These are phyloP conservation scores for Temnothorax longispinosus DNA, from an alignment of 1,140 invertebrate genomes.

Conservation along the genomic window DNA sequence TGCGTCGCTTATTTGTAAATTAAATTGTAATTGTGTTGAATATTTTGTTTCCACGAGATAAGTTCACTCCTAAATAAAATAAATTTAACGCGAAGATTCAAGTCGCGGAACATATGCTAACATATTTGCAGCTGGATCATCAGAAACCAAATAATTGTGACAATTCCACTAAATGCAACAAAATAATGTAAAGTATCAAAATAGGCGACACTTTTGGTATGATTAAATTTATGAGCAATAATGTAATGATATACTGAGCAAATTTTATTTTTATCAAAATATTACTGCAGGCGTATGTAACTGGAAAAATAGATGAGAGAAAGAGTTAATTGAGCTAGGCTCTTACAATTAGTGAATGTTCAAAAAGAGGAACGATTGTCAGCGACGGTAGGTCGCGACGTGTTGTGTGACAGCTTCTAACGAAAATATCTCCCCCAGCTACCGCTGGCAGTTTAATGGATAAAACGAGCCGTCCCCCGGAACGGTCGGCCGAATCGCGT, in stretches of 20 bases:
- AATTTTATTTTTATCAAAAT: background rate
- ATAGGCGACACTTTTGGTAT: background rate
- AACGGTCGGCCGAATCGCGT: slow-evolving; percentile 43
- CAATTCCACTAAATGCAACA: background rate
- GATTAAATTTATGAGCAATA: background rate
- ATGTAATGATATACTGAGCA: background rate
- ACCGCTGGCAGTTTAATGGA: slow-evolving; percentile 49
- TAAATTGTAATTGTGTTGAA: background rate
- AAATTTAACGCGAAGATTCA: background rate
- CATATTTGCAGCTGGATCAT: background rate
- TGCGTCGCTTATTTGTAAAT: background rate
- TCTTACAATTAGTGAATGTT: background rate
- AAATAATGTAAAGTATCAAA: background rate
- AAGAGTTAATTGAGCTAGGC: slow-evolving; percentile 23
- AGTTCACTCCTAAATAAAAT: background rate
- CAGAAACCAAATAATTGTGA: background rate
- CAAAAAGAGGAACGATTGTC: slow-evolving; percentile 32
- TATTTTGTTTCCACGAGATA: background rate
- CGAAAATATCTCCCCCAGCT: slow-evolving; percentile 27
- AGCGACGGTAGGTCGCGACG: background rate
- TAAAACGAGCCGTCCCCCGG: slow-evolving; percentile 52
- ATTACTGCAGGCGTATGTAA: background rate
- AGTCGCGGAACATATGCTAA: background rate
- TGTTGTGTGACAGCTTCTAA: slow-evolving; percentile 40
- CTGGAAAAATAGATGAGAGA: background rate